Evolutionary conservation across 2,113 vertebrate species (phyloP).

Genomic region (Emydocephalus ijimae): DNA sequence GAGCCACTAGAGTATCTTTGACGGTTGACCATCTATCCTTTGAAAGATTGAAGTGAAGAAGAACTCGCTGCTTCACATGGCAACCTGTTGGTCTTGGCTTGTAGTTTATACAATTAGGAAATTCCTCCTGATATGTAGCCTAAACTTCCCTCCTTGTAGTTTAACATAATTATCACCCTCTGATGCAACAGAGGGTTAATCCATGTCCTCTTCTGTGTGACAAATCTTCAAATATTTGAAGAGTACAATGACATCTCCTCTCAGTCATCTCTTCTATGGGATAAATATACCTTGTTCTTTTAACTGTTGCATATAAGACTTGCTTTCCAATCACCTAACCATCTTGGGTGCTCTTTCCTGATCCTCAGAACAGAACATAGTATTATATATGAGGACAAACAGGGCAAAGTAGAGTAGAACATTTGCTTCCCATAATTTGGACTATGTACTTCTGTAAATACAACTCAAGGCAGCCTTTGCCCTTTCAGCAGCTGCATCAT

Average conservation of each 20-base stretch:
- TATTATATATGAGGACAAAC: background rate
- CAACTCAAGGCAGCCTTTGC: background rate
- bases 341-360: background rate
- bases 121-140: background rate
- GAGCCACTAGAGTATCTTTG: background rate
- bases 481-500: background rate
- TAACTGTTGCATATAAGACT: background rate
- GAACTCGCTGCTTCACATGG: background rate
- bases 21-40: background rate
- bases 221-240: background rate
- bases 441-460: background rate
- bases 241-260: background rate
- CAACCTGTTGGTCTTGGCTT: background rate
- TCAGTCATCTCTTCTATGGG: background rate
- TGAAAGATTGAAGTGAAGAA: background rate
- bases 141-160: background rate
- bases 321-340: background rate
- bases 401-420: background rate
- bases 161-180: background rate
- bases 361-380: background rate
- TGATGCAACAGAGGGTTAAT: background rate
- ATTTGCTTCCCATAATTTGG: background rate
- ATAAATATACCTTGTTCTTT: background rate
- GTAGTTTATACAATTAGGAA: background rate
- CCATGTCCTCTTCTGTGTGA: background rate